A percentile compares a stretch with the other conserved stretches of the same genome.
Conservation (phyloP, 1,140 invertebrate genomes). For the Goniozus legneri region DNA sequence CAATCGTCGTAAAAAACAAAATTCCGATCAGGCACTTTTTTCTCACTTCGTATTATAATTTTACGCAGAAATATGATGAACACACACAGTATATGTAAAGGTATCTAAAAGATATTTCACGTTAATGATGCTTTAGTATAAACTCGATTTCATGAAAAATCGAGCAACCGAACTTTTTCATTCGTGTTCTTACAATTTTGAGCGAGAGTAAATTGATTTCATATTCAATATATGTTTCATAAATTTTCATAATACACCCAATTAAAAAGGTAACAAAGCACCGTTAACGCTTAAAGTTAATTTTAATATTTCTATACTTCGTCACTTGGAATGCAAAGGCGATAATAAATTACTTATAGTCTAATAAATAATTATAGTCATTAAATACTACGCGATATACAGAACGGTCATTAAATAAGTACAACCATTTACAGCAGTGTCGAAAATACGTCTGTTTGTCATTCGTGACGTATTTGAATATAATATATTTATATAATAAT, state of each 20-base stretch:
- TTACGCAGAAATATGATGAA: conserved; percentile 38
- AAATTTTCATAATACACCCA: too few relatives aligned
- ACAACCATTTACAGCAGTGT: conserved; percentile 43
- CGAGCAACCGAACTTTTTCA: too few relatives aligned
- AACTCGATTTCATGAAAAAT: too few relatives aligned
- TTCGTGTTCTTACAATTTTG: too few relatives aligned
- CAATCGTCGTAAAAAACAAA: too few relatives aligned
- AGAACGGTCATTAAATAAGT: conserved; percentile 45
- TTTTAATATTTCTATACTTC: conserved; percentile 10
- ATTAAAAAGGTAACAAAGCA: too few relatives aligned
- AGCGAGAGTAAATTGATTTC: too few relatives aligned
- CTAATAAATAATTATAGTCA: conserved; percentile 39
- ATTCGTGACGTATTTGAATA: conserved; percentile 20
- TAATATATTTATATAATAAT: conserved; percentile 18
- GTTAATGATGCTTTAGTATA: conserved; percentile 26
- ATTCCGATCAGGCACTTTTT: conserved; percentile 30
- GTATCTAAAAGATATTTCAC: conserved; percentile 36
- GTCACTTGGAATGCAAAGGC: conserved; percentile 44
- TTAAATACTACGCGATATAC: conserved; percentile 44
- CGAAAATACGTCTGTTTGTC: conserved; percentile 17
- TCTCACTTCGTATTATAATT: conserved; percentile 7
- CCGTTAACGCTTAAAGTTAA: conserved; percentile 16
- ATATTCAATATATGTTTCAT: too few relatives aligned
- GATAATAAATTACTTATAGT: conserved; percentile 48
- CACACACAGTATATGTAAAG: conserved; percentile 30